Evolutionary conservation across 2,888 invertebrate species (phyloP), one percentile per base, ranked within the genome.

Genomic region (Paralinhomoeus sp.): DNA sequence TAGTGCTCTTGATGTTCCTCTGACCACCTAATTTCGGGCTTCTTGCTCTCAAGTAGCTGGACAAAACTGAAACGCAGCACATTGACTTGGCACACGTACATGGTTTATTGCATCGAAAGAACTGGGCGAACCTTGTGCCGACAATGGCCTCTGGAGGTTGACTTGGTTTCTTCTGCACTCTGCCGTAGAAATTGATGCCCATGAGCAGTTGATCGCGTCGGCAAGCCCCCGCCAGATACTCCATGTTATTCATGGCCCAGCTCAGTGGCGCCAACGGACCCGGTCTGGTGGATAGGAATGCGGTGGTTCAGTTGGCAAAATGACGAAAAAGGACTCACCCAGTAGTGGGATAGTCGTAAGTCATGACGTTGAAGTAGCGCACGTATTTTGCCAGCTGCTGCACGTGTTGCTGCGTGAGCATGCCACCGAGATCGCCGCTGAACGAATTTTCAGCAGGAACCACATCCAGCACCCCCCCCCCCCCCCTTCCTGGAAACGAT

Each of bases 121-220:
- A 31, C 9, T 12, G 15, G 7, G 38, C n/a, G 7, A 24, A 33
- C 41, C 41, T 41, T 3, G 3, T 33, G 34, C 21, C 31, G 2
- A 22, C 7, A 18, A 41, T 24, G 2, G 37, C 12, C 34, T 41
- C 37, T 7, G 31, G 3, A 7, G 17, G 5, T 3, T 24, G 5
- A 17, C 24, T 3, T 15, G 5, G n/a, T 22, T 23, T 21, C 0
- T 77, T 77, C 55, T 78, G 87, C 51, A 80, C 79, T 61, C 83
- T 78, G 1, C 89, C 89, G 65, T 87, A 91, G 67, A 89, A 84
- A 63, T 89, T 91, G 7, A 89, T 62, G 1, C 89, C 89, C 50
- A 84, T 67, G 17, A 89, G 68, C 48, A 89, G 78, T 66, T 87
- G 83, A 3, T 69, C 65, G 40, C 68, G 62, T 37, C 69, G 68